Percentiles rank a stretch among this genome's conserved stretches.
phyloP scores from a whole-genome alignment of 2,888 invertebrate species.

The Dynastes tityus region DNA sequence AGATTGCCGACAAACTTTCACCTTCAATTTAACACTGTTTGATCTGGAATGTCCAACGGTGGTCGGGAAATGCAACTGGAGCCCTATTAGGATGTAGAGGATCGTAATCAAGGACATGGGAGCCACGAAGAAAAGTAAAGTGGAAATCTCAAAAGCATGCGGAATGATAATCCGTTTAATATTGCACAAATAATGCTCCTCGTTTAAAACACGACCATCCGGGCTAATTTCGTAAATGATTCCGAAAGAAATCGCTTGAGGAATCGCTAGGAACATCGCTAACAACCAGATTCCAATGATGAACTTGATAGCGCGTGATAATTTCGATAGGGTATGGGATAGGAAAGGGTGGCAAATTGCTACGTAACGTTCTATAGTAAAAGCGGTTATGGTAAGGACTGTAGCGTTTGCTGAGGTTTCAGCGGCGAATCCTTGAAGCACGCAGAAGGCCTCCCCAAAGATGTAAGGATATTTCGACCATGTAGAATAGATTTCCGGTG shows the following conservation, averaged over 20 bases:
- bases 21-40: constrained; percentile 67
- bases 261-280: constrained; percentile 82
- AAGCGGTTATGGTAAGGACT: constrained; percentile 89
- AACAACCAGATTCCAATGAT: constrained; percentile 83
- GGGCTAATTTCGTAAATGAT: constrained; percentile 71
- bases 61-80: constrained; percentile 69
- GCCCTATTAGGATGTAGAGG: constrained; percentile 72
- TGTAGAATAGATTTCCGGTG: constrained; percentile 83
- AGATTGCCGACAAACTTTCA: constrained; percentile 61
- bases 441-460: constrained; percentile 85
- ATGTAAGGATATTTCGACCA: constrained; percentile 84
- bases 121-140: constrained; percentile 75
- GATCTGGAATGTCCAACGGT: constrained; percentile 64
- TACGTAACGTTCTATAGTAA: constrained; percentile 90
- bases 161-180: constrained; percentile 67
- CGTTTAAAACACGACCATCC: constrained; percentile 61
- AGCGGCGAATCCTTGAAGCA: constrained; percentile 79
- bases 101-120: constrained; percentile 76
- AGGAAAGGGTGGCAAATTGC: constrained; percentile 91
- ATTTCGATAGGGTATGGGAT: constrained; percentile 87
- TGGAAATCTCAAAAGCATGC: constrained; percentile 73
- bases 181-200: constrained; percentile 66
- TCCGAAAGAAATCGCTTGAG: constrained; percentile 87
- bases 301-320: constrained; percentile 86
- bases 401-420: constrained; percentile 92